These are phyloP conservation scores for Pipistrellus kuhlii DNA, from an alignment of 2,797 vertebrate species.

Conservation along the genomic window DNA sequence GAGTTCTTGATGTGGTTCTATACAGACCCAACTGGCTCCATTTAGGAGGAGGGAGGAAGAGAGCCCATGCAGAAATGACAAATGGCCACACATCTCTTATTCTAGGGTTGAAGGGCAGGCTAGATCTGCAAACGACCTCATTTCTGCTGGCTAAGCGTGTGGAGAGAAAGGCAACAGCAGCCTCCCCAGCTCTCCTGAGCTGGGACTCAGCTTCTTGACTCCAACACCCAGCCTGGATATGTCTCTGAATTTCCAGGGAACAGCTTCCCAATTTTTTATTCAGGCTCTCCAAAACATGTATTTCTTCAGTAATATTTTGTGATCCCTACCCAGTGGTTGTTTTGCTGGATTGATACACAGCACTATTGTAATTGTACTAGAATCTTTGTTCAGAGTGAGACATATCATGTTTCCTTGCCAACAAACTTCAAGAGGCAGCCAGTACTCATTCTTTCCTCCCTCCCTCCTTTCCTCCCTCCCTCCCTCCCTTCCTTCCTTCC, in stretches of 20 bases:
- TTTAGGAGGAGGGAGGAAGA: background rate
- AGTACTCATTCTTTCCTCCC: background rate
- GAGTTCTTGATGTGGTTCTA: background rate
- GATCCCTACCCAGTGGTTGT: conserved; percentile 23
- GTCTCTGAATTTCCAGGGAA: background rate
- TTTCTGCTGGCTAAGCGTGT: conserved; percentile 47
- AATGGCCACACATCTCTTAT: background rate
- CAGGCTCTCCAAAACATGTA: conserved; percentile 2
- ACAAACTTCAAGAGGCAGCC: conserved; percentile 60
- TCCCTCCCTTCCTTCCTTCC: too few species aligned
- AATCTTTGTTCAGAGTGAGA: conserved; percentile 68
- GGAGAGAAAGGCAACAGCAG: background rate
- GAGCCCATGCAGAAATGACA: background rate
- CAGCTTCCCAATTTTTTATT: background rate
- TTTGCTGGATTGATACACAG: conserved; percentile 44
- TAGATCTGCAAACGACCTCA: background rate
- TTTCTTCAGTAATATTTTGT: conserved; percentile 40
- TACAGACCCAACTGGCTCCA: background rate
- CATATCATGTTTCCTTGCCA: conserved; percentile 76
- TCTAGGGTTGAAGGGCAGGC: background rate
- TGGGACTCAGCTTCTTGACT: background rate
- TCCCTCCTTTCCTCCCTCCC: rapidly evolving
- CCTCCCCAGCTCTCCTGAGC: background rate
- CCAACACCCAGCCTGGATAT: background rate
- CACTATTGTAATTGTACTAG: conserved; percentile 27